These are phyloP conservation scores for Galerucella pusilla DNA, from an alignment of 2,888 invertebrate genomes.

Conservation along the genomic window DNA sequence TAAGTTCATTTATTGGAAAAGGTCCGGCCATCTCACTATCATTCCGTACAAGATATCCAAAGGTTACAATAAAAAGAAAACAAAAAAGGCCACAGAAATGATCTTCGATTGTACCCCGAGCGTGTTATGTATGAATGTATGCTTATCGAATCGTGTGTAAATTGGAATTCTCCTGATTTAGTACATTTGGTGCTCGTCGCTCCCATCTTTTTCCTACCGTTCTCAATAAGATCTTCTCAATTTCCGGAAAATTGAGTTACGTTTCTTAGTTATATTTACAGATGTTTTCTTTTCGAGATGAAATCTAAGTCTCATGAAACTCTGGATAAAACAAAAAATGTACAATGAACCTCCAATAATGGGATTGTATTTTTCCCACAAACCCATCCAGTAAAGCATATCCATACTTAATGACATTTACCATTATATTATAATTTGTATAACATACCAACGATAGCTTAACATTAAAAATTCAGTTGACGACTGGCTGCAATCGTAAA, in stretches of 20 bases:
- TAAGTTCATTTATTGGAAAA: conserved; percentile 8
- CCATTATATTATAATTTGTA: no score
- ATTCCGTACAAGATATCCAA: conserved; percentile 5
- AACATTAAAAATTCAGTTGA: no score
- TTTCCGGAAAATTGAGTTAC: conserved; percentile 23
- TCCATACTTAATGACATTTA: no score
- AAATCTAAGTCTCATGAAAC: neutral
- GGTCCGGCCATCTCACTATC: conserved; percentile 8
- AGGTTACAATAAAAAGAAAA: conserved; percentile 26
- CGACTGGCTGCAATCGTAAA: no score
- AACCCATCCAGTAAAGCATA: no score
- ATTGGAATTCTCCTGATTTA: conserved; percentile 35
- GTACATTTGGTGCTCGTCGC: conserved; percentile 14
- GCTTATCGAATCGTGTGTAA: conserved; percentile 29
- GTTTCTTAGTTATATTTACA: conserved; percentile 3
- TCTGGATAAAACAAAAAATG: neutral
- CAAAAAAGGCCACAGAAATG: conserved; percentile 21
- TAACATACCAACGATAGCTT: no score
- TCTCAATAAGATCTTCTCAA: conserved; percentile 18
- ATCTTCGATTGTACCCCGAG: conserved; percentile 15
- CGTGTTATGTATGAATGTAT: conserved; percentile 33
- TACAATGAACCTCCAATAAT: neutral
- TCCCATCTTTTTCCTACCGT: conserved; percentile 1
- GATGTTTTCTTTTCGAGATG: neutral
- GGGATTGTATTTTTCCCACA: no score